Base-by-base conservation (phyloP, 2,888 invertebrate genomes). In the Chelonus formosanus region DNA sequence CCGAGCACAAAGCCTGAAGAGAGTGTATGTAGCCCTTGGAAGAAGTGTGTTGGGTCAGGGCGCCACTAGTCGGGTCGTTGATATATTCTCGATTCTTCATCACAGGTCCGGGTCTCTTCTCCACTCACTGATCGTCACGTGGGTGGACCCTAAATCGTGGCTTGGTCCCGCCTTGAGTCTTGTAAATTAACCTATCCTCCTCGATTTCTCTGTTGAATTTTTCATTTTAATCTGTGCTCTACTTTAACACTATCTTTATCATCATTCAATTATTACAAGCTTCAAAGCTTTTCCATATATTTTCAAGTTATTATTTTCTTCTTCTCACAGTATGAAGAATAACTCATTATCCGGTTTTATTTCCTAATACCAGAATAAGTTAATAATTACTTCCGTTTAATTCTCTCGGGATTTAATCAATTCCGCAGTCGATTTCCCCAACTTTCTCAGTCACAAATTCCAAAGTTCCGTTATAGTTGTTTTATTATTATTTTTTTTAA, bases 91-190 rank as follows among this genome's bases (percentile, higher is more conserved):
- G 6, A 36, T 10, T 36, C 48, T 55, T 10, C 45, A 32, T 31
- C 3, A 45, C 8, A 43, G 35, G 53, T 53, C 54, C 8, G 35
- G 53, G 59, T 59, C 50, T 43, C n/a, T 59, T 57, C 32, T 57
- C 57, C 10, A 34, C 34, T 57, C 4, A 48, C n/a, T n/a, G 48
- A 48, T 45, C 34, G 57, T 70, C 56, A 73, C 77, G 77, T 80
- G 78, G 78, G 80, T 80, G 77, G 79, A 76, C 77, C 78, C 73
- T 71, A 78, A 76, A 73, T 73, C 69, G 73, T 71, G 76, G 75
- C 72, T 73, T 71, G 76, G 75, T 66, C 74, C 72, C 54, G 55
- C 62, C 62, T 55, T 47, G 31, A 63, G 34, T 45, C 32, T 43
- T 32, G 20, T 43, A 61, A 44, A 45, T 53, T 61, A 44, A 59